These are phyloP conservation scores for Tenualosa thibaudeaui DNA, from an alignment of 2,797 vertebrate species.

Conservation along the genomic window DNA sequence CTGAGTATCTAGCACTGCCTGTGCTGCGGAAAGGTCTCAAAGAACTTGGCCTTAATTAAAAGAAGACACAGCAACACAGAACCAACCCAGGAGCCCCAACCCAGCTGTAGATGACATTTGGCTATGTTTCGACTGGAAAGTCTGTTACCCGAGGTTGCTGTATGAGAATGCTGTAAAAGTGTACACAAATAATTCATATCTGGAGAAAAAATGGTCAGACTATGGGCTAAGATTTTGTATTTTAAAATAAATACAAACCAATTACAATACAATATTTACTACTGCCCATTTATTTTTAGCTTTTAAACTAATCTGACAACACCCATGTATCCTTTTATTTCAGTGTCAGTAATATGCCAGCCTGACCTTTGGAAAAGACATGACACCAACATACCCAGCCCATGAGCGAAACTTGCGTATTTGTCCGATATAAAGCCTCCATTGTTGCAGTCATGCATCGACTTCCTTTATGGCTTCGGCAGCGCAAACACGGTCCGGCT, in stretches of 20 bases:
- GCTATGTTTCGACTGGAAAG: too few relatives aligned
- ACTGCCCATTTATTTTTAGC: neutral
- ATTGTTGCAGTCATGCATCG: neutral
- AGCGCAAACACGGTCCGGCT: neutral
- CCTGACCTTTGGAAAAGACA: slow-evolving; percentile 10
- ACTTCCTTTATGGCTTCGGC: neutral
- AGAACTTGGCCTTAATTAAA: neutral
- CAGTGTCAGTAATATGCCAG: neutral
- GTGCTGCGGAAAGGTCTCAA: neutral
- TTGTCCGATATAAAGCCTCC: neutral
- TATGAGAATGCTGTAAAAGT: neutral
- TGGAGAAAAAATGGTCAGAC: too few relatives aligned
- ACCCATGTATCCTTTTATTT: slow-evolving; percentile 7
- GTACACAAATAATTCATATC: too few relatives aligned
- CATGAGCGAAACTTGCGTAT: neutral
- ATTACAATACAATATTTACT: neutral
- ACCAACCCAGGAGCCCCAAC: neutral
- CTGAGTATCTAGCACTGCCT: neutral
- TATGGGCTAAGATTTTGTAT: neutral
- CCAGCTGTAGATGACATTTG: neutral
- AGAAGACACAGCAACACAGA: neutral
- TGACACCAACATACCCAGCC: slow-evolving; percentile 20
- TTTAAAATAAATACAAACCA: neutral
- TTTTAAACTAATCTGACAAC: slow-evolving; percentile 28
- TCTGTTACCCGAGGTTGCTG: neutral